Percentiles rank a stretch among this genome's conserved stretches.
Conservation (phyloP, 1,140 invertebrate genomes). For the Diorhabda elongata region DNA sequence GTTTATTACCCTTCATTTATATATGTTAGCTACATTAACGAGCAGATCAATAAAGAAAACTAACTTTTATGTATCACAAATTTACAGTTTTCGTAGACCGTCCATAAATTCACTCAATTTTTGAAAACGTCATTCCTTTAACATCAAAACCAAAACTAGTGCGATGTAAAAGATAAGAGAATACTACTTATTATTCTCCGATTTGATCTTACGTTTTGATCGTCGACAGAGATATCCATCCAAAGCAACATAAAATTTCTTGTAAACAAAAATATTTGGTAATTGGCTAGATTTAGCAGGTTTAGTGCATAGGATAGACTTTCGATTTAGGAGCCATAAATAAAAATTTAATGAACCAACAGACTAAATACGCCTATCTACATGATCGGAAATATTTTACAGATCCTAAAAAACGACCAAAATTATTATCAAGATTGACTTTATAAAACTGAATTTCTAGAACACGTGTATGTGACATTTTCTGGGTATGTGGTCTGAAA, state of each 20-base stretch:
- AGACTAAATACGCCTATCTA: neutral
- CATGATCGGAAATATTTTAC: constrained; percentile 2
- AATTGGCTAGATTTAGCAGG: neutral
- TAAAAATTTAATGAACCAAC: constrained; percentile 3
- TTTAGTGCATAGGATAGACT: neutral
- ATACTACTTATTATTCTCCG: neutral
- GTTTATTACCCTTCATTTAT: too few relatives aligned
- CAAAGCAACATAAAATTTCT: neutral
- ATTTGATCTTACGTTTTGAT: neutral
- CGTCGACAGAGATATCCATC: neutral
- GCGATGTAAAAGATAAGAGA: neutral
- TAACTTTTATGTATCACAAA: too few relatives aligned
- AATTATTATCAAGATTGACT: neutral
- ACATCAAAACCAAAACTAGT: neutral
- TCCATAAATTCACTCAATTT: neutral
- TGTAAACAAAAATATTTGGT: constrained; percentile 1
- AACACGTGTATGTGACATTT: neutral
- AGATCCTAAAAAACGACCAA: neutral
- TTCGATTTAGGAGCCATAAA: neutral
- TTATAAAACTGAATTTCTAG: neutral
- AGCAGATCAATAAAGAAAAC: too few relatives aligned
- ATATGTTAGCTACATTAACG: too few relatives aligned
- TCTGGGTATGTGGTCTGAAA: neutral
- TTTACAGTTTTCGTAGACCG: neutral
- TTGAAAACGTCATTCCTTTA: neutral